Conservation (phyloP, 2,797 vertebrate species). For the Sparus aurata region DNA sequence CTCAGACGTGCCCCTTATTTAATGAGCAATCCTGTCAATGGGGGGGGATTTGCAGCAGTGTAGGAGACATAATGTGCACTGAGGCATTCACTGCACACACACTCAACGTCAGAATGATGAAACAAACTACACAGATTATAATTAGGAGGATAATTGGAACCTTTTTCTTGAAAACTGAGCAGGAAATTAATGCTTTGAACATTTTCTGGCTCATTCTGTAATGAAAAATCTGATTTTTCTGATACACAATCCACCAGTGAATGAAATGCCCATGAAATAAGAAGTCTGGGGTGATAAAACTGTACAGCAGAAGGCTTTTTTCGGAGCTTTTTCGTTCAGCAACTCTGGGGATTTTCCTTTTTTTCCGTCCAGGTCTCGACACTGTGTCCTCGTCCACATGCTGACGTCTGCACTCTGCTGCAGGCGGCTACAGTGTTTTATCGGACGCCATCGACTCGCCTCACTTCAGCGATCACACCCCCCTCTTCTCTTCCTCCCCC, state of each 20-base stretch:
- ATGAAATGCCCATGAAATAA: no score
- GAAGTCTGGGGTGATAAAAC: no score
- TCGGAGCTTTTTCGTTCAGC: neutral
- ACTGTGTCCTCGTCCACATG: constrained; percentile 25
- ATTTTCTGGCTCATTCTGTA: neutral
- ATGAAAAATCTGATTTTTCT: neutral
- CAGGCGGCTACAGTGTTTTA: constrained; percentile 55
- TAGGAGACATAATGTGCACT: neutral
- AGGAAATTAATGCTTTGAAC: neutral
- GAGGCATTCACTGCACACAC: neutral
- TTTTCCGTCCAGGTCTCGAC: constrained; percentile 13
- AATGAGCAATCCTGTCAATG: constrained; percentile 10
- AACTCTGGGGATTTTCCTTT: no score
- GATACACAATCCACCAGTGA: neutral
- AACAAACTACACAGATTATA: no score
- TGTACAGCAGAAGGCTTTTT: neutral
- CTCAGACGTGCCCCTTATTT: neutral
- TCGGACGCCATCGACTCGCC: constrained; percentile 42
- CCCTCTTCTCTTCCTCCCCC: neutral
- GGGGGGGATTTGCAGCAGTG: neutral
- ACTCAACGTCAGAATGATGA: no score
- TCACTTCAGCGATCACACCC: constrained; percentile 44
- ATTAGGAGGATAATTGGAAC: neutral
- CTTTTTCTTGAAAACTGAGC: neutral
- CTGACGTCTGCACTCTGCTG: constrained; percentile 44